phyloP scores from a whole-genome alignment of 2,113 vertebrate genomes.

The Meles meles region DNA sequence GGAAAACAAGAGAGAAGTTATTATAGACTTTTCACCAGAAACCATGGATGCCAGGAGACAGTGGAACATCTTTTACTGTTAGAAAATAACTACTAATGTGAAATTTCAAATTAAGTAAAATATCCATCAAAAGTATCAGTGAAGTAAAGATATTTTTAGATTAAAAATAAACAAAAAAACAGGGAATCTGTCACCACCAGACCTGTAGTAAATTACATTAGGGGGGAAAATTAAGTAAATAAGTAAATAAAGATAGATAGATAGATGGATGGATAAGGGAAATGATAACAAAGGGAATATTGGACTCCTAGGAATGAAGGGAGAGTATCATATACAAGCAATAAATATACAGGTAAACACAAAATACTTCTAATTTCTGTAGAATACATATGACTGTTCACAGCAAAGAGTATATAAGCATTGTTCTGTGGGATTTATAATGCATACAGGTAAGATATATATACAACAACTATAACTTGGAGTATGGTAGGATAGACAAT shows the following conservation, averaged over 20 bases:
- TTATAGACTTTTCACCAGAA: neutral
- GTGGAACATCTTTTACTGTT: neutral
- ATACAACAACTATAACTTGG: neutral
- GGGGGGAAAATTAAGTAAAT: too few relatives aligned
- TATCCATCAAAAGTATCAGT: neutral
- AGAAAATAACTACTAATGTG: neutral
- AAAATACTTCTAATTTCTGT: neutral
- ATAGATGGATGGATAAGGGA: neutral
- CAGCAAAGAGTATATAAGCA: neutral
- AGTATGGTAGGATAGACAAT: neutral
- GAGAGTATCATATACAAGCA: neutral
- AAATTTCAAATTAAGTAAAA: slow-evolving; percentile 5
- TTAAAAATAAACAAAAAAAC: neutral
- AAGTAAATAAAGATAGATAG: too few relatives aligned
- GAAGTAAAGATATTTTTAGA: slow-evolving; percentile 2
- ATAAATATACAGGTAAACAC: neutral
- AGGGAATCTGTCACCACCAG: neutral
- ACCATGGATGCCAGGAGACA: neutral
- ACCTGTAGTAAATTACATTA: neutral
- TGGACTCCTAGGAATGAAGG: neutral
- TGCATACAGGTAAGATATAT: neutral
- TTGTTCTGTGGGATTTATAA: neutral
- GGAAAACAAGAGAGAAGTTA: neutral
- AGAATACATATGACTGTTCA: neutral
- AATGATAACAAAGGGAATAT: neutral